Evolutionary conservation across 2,113 vertebrate genomes (phyloP).

Genomic region (Catharus minimus): DNA sequence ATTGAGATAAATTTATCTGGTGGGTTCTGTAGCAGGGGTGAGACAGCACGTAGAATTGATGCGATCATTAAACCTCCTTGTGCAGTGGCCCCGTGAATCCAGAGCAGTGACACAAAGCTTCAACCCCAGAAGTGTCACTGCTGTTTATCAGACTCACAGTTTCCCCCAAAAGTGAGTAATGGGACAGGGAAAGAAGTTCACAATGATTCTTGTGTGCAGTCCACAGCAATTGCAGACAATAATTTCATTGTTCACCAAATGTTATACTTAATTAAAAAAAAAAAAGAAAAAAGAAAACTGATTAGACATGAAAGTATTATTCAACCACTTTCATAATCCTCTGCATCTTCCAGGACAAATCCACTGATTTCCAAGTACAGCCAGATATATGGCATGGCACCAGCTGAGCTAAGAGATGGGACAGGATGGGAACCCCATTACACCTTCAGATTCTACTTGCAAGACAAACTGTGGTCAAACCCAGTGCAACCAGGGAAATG

Average conservation of each 20-base stretch:
- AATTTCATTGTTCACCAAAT: neutral
- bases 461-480: neutral
- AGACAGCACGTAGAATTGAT: constrained; percentile 59
- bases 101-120: constrained; percentile 12
- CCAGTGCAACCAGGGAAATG: neutral
- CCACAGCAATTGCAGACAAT: neutral
- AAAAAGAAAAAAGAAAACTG: neutral
- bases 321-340: neutral
- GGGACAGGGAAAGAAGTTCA: neutral
- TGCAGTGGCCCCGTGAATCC: neutral
- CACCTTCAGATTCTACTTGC: neutral
- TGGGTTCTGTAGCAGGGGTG: neutral
- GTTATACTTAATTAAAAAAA: neutral
- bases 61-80: constrained; percentile 12
- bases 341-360: neutral
- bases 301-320: neutral
- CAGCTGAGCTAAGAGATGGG: neutral
- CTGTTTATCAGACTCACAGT: constrained; percentile 19
- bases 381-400: neutral
- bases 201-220: neutral
- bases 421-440: neutral
- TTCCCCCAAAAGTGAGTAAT: neutral
- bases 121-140: neutral
- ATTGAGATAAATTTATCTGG: constrained; percentile 30
- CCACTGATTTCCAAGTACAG: neutral